phyloP scores from a whole-genome alignment of 2,888 invertebrate species.

The Endotricha flammealis region DNA sequence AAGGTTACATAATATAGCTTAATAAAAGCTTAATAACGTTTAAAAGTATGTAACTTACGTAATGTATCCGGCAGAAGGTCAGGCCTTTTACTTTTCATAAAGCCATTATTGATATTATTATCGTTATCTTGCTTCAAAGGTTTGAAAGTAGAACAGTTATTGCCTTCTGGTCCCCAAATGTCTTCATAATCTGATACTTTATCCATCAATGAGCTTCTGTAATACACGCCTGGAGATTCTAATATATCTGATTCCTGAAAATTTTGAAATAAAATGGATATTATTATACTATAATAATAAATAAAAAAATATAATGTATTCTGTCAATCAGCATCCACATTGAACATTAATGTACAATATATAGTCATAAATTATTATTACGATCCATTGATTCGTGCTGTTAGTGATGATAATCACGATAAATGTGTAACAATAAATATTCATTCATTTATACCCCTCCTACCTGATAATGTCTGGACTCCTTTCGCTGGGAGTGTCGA shows the following conservation, averaged over 20 bases:
- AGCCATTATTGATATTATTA: conserved; percentile 63
- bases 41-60: conserved; percentile 46
- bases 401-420: conserved; percentile 40
- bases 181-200: conserved; percentile 97
- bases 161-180: conserved; percentile 87
- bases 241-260: conserved; percentile 87
- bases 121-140: conserved; percentile 62
- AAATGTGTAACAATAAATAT: conserved; percentile 20
- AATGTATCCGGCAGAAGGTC: conserved; percentile 80
- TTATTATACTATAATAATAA: too few relatives aligned
- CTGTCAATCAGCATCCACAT: not conserved
- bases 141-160: conserved; percentile 68
- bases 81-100: conserved; percentile 77
- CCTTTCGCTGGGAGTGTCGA: conserved; percentile 80
- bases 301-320: conserved; percentile 1
- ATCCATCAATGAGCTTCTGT: conserved; percentile 91
- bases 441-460: conserved; percentile 26
- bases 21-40: conserved; percentile 1
- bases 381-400: conserved; percentile 30
- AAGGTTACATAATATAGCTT: not conserved
- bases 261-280: not conserved
- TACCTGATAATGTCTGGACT: conserved; percentile 85
- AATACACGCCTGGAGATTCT: conserved; percentile 89
- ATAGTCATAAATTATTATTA: not conserved
- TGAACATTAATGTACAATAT: not conserved